Conservation (phyloP, 2,113 vertebrate genomes). For the Blennius ocellaris region DNA sequence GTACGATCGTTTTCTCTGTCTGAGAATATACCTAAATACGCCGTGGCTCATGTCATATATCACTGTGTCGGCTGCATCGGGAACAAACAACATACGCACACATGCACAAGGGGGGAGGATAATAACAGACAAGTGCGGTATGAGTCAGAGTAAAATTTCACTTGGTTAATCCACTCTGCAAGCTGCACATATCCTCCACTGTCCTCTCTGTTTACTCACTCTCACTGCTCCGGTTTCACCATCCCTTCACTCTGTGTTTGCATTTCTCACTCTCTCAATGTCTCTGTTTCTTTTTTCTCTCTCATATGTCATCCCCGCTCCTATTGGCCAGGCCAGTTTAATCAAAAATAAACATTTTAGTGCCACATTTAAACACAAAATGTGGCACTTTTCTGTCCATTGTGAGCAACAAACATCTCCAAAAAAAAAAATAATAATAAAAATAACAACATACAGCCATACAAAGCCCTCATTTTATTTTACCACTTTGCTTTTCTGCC, state of each 20-base stretch:
- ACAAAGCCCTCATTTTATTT: not conserved
- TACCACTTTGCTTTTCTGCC: not conserved
- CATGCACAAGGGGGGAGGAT: conserved; percentile 21
- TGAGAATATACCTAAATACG: not conserved
- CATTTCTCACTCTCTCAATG: conserved; percentile 26
- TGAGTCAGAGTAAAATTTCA: conserved; percentile 58
- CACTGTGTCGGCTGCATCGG: conserved; percentile 15
- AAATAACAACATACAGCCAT: not conserved
- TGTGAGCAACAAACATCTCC: not conserved
- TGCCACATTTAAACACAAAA: not conserved
- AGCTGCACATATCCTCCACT: conserved; percentile 45
- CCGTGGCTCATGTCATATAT: conserved; percentile 21
- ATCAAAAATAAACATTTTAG: too few relatives aligned
- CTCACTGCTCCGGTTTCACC: conserved; percentile 17
- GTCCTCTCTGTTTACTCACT: conserved; percentile 45
- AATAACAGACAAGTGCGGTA: conserved; percentile 38
- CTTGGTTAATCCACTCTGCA: conserved; percentile 53
- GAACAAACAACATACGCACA: conserved; percentile 15
- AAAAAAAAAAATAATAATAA: not conserved
- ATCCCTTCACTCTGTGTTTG: conserved; percentile 27
- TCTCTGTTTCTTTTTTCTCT: not conserved
- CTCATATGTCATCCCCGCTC: not conserved
- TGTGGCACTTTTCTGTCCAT: not conserved
- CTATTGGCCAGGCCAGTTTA: too few relatives aligned
- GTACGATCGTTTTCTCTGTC: not conserved